Base-by-base conservation (phyloP, 2,888 invertebrate genomes). In the Sycophila texana region DNA sequence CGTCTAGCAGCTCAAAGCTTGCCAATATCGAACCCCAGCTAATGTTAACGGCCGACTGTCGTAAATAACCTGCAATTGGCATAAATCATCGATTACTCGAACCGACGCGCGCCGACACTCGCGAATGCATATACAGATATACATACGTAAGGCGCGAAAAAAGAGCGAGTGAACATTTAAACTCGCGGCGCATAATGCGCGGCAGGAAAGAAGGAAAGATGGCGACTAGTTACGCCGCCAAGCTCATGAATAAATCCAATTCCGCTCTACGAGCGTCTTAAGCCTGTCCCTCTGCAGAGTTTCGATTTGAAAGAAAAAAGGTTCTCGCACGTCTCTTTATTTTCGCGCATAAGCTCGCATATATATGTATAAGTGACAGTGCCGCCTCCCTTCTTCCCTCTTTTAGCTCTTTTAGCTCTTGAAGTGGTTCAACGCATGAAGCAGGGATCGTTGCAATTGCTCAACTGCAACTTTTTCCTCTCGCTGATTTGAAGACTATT, bases 161-260 rank as follows among this genome's bases (percentile, higher is more conserved):
- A 39, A 39, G 39, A 10, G 39, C 39, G 10, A 39, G 39, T 7
- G 39, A 39, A 39, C 7, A 39, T 39, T 39, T 39, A 10, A 47
- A 49, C 53, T 65, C 39, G 7, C 63, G 12, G 57, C 55, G 22
- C 65, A 55, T 65, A 65, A 65, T 30, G 58, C 26, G 22, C 22
- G 74, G 26, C 10, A 10, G 10, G 39, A 10, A 39, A 7, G 39
- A 39, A 39, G 65, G 26, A 77, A 77, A 77, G 77, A 73, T 77
- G 63, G 61, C 68, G 61, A 22, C 39, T 39, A 70, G 70, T 26
- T 26, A 26, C 26, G 26, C 63, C 63, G 63, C 70, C 70, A 74
- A 63, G 67, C 79, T 79, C 79, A 79, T 79, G 71, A 79, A 79
- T 79, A 79, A 79, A 79, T 79, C 75, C 79, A 75, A 79, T 79